Evolutionary conservation across 2,113 vertebrate genomes (phyloP).

Genomic region (Megaceryle torquata): DNA sequence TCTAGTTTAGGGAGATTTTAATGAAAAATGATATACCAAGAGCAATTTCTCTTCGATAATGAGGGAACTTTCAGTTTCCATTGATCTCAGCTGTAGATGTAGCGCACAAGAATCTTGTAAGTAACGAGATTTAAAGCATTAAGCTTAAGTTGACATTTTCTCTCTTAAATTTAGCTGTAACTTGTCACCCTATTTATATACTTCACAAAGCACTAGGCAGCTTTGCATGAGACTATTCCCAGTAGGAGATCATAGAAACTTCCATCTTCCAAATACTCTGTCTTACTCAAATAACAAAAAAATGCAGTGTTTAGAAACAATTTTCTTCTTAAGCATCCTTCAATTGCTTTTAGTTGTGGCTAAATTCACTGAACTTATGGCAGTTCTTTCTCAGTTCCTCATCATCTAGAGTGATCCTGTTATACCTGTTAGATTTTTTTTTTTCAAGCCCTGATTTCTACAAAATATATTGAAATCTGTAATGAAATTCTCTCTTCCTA

Average conservation of each 20-base stretch:
- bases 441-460: neutral
- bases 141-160: slow-evolving; percentile 27
- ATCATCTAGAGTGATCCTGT: neutral
- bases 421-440: neutral
- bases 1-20: neutral
- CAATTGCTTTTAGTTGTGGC: neutral
- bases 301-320: neutral
- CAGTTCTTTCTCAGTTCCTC: neutral
- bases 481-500: neutral
- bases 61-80: slow-evolving; percentile 20
- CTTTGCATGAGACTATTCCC: slow-evolving; percentile 5
- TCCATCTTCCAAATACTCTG: neutral
- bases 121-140: slow-evolving; percentile 39
- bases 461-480: neutral
- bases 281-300: neutral
- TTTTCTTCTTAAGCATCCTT: neutral
- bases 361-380: neutral
- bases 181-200: slow-evolving; percentile 34
- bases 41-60: slow-evolving; percentile 28
- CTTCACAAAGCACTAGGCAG: slow-evolving; percentile 1
- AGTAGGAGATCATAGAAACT: neutral
- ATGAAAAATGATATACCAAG: slow-evolving; percentile 31
- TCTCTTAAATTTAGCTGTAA: slow-evolving; percentile 39
- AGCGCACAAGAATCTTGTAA: slow-evolving; percentile 26
- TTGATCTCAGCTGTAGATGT: slow-evolving; percentile 36